Percentiles rank a stretch among this genome's conserved stretches.
phyloP scores from a whole-genome alignment of 2,888 invertebrate genomes.

The Callyntrura sp. region DNA sequence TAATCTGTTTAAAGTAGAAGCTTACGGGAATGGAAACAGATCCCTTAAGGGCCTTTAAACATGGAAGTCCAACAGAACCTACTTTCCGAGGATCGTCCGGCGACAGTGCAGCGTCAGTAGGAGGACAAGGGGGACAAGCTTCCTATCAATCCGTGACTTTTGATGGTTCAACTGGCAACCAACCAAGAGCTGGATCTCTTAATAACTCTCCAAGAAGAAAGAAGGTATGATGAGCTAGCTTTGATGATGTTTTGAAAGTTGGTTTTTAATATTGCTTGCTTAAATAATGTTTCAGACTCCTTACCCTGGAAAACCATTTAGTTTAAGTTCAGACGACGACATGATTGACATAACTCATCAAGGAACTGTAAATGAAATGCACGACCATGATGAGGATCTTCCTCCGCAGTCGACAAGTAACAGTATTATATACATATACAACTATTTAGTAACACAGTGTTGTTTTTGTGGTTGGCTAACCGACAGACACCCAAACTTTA shows the following conservation, averaged over 20 bases:
- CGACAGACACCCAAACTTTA: background rate
- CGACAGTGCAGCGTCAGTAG: constrained; percentile 60
- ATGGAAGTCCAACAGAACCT: constrained; percentile 76
- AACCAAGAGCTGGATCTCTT: constrained; percentile 55
- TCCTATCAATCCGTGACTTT: constrained; percentile 79
- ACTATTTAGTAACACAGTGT: background rate
- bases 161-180: constrained; percentile 67
- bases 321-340: constrained; percentile 88
- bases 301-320: constrained; percentile 80
- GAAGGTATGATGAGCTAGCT: constrained; percentile 60
- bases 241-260: too few species aligned
- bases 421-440: constrained; percentile 1
- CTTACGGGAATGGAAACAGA: constrained; percentile 82
- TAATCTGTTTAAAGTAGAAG: constrained; percentile 65
- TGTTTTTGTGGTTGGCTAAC: constrained; percentile 7
- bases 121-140: constrained; percentile 17
- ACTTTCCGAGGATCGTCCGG: constrained; percentile 75
- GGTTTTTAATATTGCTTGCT: background rate
- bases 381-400: constrained; percentile 80
- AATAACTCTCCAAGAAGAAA: constrained; percentile 70
- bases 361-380: constrained; percentile 85
- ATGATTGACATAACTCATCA: constrained; percentile 89
- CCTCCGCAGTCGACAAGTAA: constrained; percentile 80
- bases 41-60: constrained; percentile 79
- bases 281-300: constrained; percentile 81